Evolutionary conservation across 2,888 invertebrate species (phyloP).

Genomic region (Hypena proboscidalis): DNA sequence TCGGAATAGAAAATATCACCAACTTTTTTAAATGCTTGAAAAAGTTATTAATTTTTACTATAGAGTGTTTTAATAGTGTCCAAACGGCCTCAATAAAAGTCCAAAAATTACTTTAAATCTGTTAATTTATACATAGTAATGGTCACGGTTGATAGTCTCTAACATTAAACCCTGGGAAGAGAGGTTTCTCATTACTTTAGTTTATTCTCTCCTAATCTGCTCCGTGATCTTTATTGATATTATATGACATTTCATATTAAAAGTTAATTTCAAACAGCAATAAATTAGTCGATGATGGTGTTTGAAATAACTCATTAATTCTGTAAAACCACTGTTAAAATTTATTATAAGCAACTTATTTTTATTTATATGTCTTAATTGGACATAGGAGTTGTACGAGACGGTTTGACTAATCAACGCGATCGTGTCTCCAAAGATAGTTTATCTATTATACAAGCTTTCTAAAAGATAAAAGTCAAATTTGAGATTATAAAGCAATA

Average conservation of each 20-base stretch:
- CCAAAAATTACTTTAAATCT: slow-evolving; percentile 13
- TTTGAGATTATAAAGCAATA: slow-evolving; percentile 79
- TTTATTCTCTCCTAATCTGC: slow-evolving; percentile 40
- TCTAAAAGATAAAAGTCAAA: slow-evolving; percentile 79
- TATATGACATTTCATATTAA: slow-evolving; percentile 43
- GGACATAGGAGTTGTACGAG: slow-evolving; percentile 51
- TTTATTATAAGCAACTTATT: slow-evolving; percentile 54
- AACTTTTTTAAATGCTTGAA: no score
- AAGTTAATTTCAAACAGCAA: slow-evolving; percentile 45
- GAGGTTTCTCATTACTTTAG: slow-evolving; percentile 32
- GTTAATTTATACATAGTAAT: slow-evolving; percentile 36
- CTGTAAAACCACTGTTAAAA: slow-evolving; percentile 48
- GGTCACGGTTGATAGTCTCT: slow-evolving; percentile 32
- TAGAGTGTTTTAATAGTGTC: slow-evolving; percentile 5
- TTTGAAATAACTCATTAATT: slow-evolving; percentile 53
- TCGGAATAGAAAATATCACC: no score
- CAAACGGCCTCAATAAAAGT: slow-evolving; percentile 13
- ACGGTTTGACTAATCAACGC: slow-evolving; percentile 66
- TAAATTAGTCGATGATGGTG: slow-evolving; percentile 52
- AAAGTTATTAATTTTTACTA: slow-evolving; percentile 6
- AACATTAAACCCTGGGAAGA: slow-evolving; percentile 20
- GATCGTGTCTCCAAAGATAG: slow-evolving; percentile 73
- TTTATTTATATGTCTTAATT: slow-evolving; percentile 64
- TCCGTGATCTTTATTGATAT: slow-evolving; percentile 41
- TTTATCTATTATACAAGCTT: slow-evolving; percentile 78